Base-by-base conservation (phyloP, 2,888 invertebrate genomes). In the Troglohyphantes excavatus region DNA sequence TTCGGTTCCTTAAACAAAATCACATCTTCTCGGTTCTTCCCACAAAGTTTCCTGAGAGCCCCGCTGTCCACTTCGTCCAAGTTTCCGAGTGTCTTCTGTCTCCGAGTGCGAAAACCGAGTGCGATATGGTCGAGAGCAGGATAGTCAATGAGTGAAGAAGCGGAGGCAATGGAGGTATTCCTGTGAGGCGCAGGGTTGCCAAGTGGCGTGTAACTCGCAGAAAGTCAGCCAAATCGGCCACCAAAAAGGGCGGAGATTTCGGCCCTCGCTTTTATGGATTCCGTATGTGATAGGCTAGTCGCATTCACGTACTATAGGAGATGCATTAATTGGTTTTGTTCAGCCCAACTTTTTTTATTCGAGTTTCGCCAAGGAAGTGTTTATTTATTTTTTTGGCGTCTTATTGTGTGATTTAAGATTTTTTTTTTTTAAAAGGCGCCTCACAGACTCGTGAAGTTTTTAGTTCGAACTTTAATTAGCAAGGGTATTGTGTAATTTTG, bases 141-240 rank as follows among this genome's bases (percentile, higher is more conserved):
- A 46, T 67, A 86, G 39, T 63, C 43, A 70, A 39, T 86, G 63
- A 72, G 61, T 78, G 39, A 26, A 27, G 70, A 43, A 39, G 23
- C 23, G 43, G 59, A 33, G 43, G 27, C 26, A 46, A 43, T 70
- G 70, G 68, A 78, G 86, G 70, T 86, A 86, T 78, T 67, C 86
- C 53, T 17, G 6, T 70, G 39, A 33, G 27, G 61, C 27, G 26
- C 70, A 78, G 86, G 86, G 78, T 86, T 78, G 78, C 86, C 78
- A 70, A 53, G 46, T 27, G 19, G 21, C 46, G 19, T 61, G 29
- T n/a, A 70, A 33, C 82, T 82, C 53, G 29, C 26, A 26, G 59
- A 70, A 86, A 86, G 78, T 78, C 86, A 78, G 86, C 86, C 86
- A 86, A 86, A 72, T 61, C 61, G 68, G 11, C 72, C 46, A 21